Evolutionary conservation across 2,797 vertebrate species (phyloP).

Genomic region (Parotocinclus haroldoi): DNA sequence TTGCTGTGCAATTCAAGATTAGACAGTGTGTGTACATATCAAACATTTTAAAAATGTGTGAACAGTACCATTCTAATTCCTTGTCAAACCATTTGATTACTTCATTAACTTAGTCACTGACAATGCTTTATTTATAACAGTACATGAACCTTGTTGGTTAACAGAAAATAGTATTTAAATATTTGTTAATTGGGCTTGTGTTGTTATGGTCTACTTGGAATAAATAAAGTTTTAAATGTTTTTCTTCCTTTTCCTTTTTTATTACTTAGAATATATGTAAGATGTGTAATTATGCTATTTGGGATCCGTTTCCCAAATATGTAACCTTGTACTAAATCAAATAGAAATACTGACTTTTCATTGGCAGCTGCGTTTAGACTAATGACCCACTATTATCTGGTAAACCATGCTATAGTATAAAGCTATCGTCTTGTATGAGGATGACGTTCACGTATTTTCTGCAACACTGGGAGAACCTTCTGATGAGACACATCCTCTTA

Average conservation of each 20-base stretch:
- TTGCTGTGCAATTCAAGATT: conserved; percentile 36
- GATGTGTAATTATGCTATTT: too few species aligned
- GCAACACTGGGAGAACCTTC: too few species aligned
- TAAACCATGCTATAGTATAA: too few species aligned
- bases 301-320: too few species aligned
- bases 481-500: too few species aligned
- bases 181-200: conserved; percentile 40
- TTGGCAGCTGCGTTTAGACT: too few species aligned
- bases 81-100: conserved; percentile 30
- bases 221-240: conserved; percentile 36
- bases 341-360: too few species aligned
- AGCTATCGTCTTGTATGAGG: too few species aligned
- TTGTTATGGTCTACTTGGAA: conserved; percentile 45
- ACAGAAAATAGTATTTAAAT: conserved; percentile 25
- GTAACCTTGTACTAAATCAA: too few species aligned
- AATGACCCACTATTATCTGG: too few species aligned
- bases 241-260: neutral
- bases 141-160: conserved; percentile 27
- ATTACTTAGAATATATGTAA: neutral
- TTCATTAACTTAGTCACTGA: conserved; percentile 27
- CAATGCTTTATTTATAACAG: conserved; percentile 38
- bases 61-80: conserved; percentile 34
- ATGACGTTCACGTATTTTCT: too few species aligned
- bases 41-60: conserved; percentile 48
- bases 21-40: conserved; percentile 44